Conservation (phyloP, 2,113 vertebrate genomes). For the Platichthys flesus region DNA sequence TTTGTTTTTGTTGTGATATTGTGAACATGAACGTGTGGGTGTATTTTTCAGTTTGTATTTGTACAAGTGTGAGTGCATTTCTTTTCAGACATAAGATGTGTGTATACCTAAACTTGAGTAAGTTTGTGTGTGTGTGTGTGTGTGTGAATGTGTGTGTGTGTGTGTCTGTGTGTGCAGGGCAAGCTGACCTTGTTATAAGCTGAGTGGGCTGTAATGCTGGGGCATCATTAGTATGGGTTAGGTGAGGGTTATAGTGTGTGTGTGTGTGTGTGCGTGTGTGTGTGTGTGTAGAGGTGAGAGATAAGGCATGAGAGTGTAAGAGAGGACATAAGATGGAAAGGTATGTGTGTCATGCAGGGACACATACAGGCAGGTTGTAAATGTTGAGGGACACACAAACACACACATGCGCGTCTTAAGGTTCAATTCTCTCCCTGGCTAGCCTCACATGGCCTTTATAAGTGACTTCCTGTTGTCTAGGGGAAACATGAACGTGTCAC, state of each 20-base stretch:
- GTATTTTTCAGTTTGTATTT: conserved; percentile 18
- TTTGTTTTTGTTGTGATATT: conserved; percentile 31
- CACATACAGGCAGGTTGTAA: conserved; percentile 32
- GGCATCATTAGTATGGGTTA: conserved; percentile 78
- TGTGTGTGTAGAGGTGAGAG: conserved; percentile 35
- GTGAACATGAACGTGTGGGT: not conserved
- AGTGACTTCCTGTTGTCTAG: no score
- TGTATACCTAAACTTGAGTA: not conserved
- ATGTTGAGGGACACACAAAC: conserved; percentile 19
- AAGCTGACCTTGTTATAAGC: conserved; percentile 78
- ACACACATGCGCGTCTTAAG: not conserved
- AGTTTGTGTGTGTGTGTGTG: not conserved
- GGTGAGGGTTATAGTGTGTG: conserved; percentile 61
- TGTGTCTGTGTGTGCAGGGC: conserved; percentile 16
- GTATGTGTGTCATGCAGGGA: conserved; percentile 58
- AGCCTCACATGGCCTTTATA: no score
- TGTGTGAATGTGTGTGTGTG: conserved; percentile 1
- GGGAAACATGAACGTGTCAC: no score
- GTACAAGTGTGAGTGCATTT: not conserved
- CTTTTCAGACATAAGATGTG: not conserved
- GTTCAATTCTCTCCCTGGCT: not conserved
- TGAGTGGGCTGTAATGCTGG: conserved; percentile 69
- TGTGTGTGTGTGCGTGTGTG: conserved; percentile 33
- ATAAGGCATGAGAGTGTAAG: conserved; percentile 26
- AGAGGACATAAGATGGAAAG: conserved; percentile 10